A percentile compares a stretch with the other conserved stretches of the same genome.
Conservation (phyloP, 2,888 invertebrate species). For the Idaea straminata region DNA sequence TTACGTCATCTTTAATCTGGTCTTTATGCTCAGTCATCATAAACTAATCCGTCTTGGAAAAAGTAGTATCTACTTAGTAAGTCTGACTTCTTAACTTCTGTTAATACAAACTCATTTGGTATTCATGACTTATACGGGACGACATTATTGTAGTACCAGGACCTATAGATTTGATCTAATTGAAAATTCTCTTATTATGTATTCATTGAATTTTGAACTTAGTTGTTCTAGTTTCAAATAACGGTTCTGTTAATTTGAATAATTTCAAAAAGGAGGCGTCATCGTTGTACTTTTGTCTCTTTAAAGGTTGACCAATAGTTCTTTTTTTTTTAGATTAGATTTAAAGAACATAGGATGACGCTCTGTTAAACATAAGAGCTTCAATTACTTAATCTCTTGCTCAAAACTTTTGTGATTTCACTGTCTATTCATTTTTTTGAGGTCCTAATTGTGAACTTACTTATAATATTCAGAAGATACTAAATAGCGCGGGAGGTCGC, state of each 20-base stretch:
- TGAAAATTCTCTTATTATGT: neutral
- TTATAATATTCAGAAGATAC: no score
- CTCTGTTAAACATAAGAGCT: neutral
- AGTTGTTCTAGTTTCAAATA: neutral
- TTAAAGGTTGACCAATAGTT: neutral
- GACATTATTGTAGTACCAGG: neutral
- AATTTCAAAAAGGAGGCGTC: neutral
- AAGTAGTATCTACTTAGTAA: neutral
- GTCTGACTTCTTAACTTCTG: neutral
- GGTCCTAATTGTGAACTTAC: no score
- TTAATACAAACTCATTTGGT: neutral
- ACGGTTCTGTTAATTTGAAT: neutral
- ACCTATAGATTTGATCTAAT: neutral
- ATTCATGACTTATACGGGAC: neutral
- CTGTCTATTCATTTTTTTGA: no score
- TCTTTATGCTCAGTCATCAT: neutral
- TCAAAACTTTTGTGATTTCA: neutral
- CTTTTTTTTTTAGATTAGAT: neutral
- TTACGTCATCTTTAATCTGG: neutral
- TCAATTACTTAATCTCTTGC: neutral
- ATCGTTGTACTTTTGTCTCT: neutral
- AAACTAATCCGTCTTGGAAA: neutral
- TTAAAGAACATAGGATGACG: neutral
- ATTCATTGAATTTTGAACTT: conserved; percentile 1
- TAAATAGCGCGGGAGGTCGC: no score